These are phyloP conservation scores for Dreissena polymorpha DNA, from an alignment of 1,140 invertebrate species.

Conservation along the genomic window DNA sequence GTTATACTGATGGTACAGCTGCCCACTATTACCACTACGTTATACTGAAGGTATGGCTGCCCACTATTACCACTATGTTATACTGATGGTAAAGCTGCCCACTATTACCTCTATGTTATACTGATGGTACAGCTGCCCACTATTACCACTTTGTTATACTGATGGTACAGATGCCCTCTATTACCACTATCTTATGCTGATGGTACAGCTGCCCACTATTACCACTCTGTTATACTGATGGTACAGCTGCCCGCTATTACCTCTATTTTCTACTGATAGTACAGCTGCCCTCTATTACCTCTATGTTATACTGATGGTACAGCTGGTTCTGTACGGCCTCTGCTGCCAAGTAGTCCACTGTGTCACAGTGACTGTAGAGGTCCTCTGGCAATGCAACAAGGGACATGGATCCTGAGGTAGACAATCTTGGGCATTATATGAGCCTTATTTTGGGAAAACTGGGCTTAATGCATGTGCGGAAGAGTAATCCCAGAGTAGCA, in stretches of 20 bases:
- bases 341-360: constrained; percentile 66
- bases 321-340: constrained; percentile 75
- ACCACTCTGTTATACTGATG: constrained; percentile 78
- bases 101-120: no score
- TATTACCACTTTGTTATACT: no score
- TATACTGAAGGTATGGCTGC: constrained; percentile 71
- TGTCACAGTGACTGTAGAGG: constrained; percentile 54
- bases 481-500: not conserved
- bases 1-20: no score
- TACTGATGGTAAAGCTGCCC: no score
- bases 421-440: no score
- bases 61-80: no score
- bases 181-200: constrained; percentile 75
- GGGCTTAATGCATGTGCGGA: no score
- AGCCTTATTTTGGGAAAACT: no score
- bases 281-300: constrained; percentile 74
- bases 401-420: constrained; percentile 70
- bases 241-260: no score
- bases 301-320: constrained; percentile 75
- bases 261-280: constrained; percentile 75
- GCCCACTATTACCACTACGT: constrained; percentile 76
- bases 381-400: constrained; percentile 69
- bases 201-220: constrained; percentile 72
- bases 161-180: no score
- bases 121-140: no score